Evolutionary conservation across 2,888 invertebrate genomes (phyloP), one percentile per base, ranked within the genome.

Genomic region (Sinopyrophorus schimmeli): DNA sequence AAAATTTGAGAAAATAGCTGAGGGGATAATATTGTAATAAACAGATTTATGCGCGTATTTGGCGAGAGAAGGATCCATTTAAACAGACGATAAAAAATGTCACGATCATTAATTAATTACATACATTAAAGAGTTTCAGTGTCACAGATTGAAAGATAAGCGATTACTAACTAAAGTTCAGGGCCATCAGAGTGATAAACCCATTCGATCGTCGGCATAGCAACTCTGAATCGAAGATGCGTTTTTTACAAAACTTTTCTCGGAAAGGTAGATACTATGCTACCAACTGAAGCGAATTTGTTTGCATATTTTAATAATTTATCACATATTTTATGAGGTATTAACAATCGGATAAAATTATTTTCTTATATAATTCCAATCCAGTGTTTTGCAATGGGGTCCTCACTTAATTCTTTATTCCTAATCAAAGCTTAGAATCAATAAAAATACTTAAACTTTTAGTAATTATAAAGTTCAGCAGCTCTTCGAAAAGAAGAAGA

Each of bases 151-250:
- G 53, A 53, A 53, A 55, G 48, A 53, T 52, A 52, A 50, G 57
- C 47, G 50, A 55, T 55, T 53, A 57, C 51, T 52, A 43, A 55
- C 41, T 53, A 55, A 57, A 57, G 57, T 57, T 57, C 55, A 57
- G 51, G 57, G 57, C 52, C 57, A 50, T 38, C 35, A 40, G 54
- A 44, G 52, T 55, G 53, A 55, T 56, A 56, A 49, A 56, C 43
- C 42, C 44, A 39, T 32, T 48, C 30, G 23, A 48, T 12, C 27
- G 35, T 23, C 41, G 37, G 41, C 48, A 27, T 42, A 37, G 42
- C 41, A 48, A 42, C 48, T 38, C 26, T 30, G 27, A 40, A 39
- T 40, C 28, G 27, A 40, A 40, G 40, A 44, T 28, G 28, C 21
- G 35, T 44, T 44, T 40, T 44, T 39, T 46, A 46, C 39, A 15